A percentile compares a stretch with the other conserved stretches of the same genome.
Conservation (phyloP, 2,888 invertebrate genomes). For the Peribatodes rhomboidaria region DNA sequence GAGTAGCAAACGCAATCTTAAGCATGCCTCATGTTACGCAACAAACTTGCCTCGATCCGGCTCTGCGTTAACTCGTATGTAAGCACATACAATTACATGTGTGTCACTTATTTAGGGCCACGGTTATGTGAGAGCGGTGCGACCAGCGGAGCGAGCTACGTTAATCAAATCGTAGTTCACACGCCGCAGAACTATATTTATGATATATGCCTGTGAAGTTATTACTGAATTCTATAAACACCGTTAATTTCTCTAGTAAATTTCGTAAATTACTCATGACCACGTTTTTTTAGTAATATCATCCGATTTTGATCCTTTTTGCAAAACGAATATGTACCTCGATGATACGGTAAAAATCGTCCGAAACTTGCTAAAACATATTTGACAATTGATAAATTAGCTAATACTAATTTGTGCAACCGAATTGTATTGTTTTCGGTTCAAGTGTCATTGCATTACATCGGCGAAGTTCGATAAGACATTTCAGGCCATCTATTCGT, state of each 20-base stretch:
- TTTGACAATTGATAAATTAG: background rate
- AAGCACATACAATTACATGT: slow-evolving; percentile 28
- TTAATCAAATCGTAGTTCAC: background rate
- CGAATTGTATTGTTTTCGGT: background rate
- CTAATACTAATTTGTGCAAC: background rate
- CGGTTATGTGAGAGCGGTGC: slow-evolving; percentile 47
- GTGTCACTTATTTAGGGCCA: slow-evolving; percentile 26
- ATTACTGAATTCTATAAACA: background rate
- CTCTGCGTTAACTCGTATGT: slow-evolving; percentile 21
- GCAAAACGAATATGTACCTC: too few species aligned
- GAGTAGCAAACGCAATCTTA: slow-evolving; percentile 18
- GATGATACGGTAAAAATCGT: too few species aligned
- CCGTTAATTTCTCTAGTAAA: too few species aligned
- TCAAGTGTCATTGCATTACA: background rate
- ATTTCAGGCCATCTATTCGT: background rate
- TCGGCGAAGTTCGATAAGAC: background rate
- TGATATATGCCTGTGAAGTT: background rate
- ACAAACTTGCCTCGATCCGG: slow-evolving; percentile 16
- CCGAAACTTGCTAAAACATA: background rate
- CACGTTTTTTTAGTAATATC: too few species aligned
- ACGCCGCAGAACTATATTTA: background rate
- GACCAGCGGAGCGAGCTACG: slow-evolving; percentile 20
- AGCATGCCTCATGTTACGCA: slow-evolving; percentile 19
- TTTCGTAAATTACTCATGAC: too few species aligned
- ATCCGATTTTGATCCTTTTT: too few species aligned